These are phyloP conservation scores for Drosophila nasuta DNA, from an alignment of 1,140 invertebrate genomes.

Conservation along the genomic window DNA sequence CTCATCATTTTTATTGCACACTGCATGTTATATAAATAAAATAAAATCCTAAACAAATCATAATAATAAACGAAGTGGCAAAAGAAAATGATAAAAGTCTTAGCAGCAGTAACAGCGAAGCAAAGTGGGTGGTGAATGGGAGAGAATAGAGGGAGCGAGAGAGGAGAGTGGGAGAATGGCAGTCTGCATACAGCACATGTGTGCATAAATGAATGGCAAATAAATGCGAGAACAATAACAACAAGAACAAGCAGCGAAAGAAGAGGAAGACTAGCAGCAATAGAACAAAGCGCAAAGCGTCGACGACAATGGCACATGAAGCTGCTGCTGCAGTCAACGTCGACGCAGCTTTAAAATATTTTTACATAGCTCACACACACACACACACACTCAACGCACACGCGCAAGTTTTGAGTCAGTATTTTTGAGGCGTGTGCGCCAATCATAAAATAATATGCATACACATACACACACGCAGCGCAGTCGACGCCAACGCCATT, in stretches of 20 bases:
- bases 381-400: constrained; percentile 24
- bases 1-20: constrained; percentile 8
- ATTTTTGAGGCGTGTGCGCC: constrained; percentile 64
- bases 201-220: constrained; percentile 83
- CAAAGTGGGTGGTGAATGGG: constrained; percentile 50
- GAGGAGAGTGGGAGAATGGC: not conserved
- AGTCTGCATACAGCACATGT: constrained; percentile 52
- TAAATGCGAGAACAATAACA: constrained; percentile 55
- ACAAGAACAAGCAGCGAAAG: not conserved
- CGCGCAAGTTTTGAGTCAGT: constrained; percentile 54
- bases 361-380: constrained; percentile 67
- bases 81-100: constrained; percentile 16
- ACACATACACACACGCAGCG: constrained; percentile 51
- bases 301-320: constrained; percentile 58
- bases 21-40: constrained; percentile 22
- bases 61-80: constrained; percentile 54
- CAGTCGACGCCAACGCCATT: constrained; percentile 66
- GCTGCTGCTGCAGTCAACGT: constrained; percentile 65
- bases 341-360: constrained; percentile 81
- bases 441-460: constrained; percentile 83
- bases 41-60: constrained; percentile 59
- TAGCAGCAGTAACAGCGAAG: constrained; percentile 18
- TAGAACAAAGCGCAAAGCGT: constrained; percentile 59
- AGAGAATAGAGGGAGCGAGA: not conserved
- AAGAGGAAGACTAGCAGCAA: constrained; percentile 1